A percentile compares a stretch with the other conserved stretches of the same genome.
phyloP scores from a whole-genome alignment of 1,140 invertebrate genomes.

The Drosophila bipectinata region DNA sequence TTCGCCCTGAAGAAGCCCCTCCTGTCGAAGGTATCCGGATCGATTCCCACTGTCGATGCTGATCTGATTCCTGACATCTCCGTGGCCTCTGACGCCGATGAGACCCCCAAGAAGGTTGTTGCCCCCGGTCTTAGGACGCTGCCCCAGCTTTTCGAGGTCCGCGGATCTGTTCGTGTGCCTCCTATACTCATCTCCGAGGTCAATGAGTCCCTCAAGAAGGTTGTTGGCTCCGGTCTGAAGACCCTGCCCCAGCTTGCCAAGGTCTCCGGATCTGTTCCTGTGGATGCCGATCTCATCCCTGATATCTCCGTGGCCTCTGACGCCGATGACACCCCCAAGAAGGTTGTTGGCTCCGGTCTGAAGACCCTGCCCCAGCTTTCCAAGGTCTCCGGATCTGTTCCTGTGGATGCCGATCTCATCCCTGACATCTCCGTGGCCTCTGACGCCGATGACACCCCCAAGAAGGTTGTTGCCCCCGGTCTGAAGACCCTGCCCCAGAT shows the following conservation, averaged over 20 bases:
- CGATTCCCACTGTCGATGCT: slow-evolving; percentile 16
- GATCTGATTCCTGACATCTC: slow-evolving; percentile 62
- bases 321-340: slow-evolving; percentile 21
- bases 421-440: slow-evolving; percentile 49
- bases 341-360: neutral
- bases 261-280: slow-evolving; percentile 19
- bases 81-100: slow-evolving; percentile 41
- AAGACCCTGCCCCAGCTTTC: neutral
- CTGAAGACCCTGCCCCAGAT: slow-evolving; percentile 12
- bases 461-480: neutral
- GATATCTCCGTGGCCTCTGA: slow-evolving; percentile 59
- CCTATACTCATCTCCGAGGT: no score
- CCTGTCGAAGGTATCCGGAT: slow-evolving; percentile 7
- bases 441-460: slow-evolving; percentile 30
- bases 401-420: slow-evolving; percentile 28
- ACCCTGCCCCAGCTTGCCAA: slow-evolving; percentile 5
- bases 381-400: slow-evolving; percentile 17
- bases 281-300: slow-evolving; percentile 47
- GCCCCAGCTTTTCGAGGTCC: slow-evolving; percentile 5
- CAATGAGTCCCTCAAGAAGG: no score
- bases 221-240: slow-evolving; percentile 3
- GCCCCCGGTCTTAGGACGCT: slow-evolving; percentile 5
- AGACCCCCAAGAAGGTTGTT: neutral
- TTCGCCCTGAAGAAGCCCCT: slow-evolving; percentile 12
- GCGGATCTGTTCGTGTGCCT: slow-evolving; percentile 8